phyloP scores from a whole-genome alignment of 2,888 invertebrate species.

The Eilema depressum region DNA sequence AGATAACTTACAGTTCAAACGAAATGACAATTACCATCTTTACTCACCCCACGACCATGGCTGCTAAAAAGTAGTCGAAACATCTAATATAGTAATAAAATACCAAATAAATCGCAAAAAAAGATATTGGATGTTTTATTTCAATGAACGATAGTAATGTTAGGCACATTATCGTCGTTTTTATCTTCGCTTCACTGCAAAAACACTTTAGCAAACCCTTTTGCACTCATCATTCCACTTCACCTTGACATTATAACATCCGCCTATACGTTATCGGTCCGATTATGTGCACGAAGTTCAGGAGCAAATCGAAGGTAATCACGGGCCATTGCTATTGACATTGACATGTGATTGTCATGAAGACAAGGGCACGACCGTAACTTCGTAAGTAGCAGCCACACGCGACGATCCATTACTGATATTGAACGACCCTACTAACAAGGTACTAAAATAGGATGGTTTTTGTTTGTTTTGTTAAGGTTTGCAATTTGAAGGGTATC shows the following conservation, averaged over 20 bases:
- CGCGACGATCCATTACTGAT: slow-evolving; percentile 48
- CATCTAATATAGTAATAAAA: background rate
- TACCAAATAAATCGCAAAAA: background rate
- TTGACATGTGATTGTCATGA: slow-evolving; percentile 36
- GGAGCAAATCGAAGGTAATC: slow-evolving; percentile 31
- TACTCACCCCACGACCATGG: background rate
- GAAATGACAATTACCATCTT: background rate
- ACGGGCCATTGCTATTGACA: slow-evolving; percentile 30
- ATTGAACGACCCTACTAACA: slow-evolving; percentile 29
- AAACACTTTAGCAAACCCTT: slow-evolving; percentile 4
- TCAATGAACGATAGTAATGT: background rate
- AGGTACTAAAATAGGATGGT: slow-evolving; percentile 8
- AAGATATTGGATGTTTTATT: too few species aligned
- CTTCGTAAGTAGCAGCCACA: slow-evolving; percentile 37
- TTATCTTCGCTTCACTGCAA: background rate
- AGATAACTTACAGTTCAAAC: too few species aligned
- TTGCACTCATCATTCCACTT: slow-evolving; percentile 6
- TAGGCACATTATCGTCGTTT: too few species aligned
- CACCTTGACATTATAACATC: slow-evolving; percentile 30
- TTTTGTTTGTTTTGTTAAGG: background rate
- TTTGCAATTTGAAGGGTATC: background rate
- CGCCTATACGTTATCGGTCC: slow-evolving; percentile 17
- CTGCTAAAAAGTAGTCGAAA: background rate
- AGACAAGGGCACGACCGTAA: slow-evolving; percentile 35
- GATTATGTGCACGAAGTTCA: slow-evolving; percentile 39